A percentile compares a stretch with the other conserved stretches of the same genome.
Conservation (phyloP, 1,140 invertebrate species). For the Diachasma alloeum region DNA sequence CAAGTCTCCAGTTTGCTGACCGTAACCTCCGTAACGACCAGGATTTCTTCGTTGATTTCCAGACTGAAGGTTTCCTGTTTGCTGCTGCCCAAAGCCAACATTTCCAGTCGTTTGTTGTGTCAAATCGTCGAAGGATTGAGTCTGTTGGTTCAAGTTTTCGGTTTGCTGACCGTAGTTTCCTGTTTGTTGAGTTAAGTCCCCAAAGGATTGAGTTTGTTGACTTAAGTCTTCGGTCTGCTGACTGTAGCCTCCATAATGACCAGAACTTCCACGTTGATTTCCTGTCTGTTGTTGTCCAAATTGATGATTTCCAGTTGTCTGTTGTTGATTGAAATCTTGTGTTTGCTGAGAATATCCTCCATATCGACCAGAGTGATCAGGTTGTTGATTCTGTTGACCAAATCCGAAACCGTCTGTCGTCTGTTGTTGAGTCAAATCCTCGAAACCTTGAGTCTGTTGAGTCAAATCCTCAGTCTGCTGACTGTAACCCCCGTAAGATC, state of each 20-base stretch:
- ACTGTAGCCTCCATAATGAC: background rate
- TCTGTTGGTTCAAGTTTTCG: conserved; percentile 31
- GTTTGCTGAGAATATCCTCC: conserved; percentile 27
- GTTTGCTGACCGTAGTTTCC: background rate
- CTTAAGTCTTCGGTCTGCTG: conserved; percentile 18
- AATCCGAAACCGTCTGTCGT: background rate
- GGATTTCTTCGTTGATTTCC: conserved; percentile 16
- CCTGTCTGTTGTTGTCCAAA: conserved; percentile 10
- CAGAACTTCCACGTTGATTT: background rate
- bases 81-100: background rate
- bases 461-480: conserved; percentile 5
- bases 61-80: conserved; percentile 18
- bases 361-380: no score
- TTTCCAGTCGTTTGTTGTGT: conserved; percentile 16
- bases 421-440: background rate
- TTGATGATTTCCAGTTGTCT: background rate
- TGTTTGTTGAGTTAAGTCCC: conserved; percentile 16
- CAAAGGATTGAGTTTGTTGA: conserved; percentile 13
- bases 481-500: background rate
- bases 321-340: background rate
- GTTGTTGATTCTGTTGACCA: conserved; percentile 15
- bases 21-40: background rate
- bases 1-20: background rate
- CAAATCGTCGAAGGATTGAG: conserved; percentile 2
- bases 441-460: conserved; percentile 18